phyloP scores from a whole-genome alignment of 2,113 vertebrate genomes.

The Felis chaus region DNA sequence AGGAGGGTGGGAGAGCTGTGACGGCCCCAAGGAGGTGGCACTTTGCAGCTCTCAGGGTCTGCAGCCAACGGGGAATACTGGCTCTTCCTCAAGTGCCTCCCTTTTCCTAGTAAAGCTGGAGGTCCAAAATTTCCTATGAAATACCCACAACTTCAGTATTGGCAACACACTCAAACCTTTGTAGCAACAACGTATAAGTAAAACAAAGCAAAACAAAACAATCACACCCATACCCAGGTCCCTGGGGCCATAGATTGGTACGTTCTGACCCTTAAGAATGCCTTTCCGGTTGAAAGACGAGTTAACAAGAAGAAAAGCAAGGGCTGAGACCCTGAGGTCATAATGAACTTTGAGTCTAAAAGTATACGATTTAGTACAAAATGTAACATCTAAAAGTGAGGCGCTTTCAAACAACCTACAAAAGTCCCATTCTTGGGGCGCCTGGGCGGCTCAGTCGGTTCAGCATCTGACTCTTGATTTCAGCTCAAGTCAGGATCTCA shows the following conservation, averaged over 20 bases:
- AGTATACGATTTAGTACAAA: background rate
- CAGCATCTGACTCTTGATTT: too few species aligned
- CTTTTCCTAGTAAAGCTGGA: background rate
- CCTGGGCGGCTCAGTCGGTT: too few species aligned
- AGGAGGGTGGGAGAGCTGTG: background rate
- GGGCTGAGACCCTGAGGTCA: background rate
- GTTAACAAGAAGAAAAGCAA: background rate
- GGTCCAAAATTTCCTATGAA: background rate
- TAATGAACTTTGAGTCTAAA: background rate
- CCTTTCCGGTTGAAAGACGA: background rate
- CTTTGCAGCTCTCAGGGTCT: accelerated
- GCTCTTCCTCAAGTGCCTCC: accelerated
- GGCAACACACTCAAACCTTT: background rate
- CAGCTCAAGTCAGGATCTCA: too few species aligned
- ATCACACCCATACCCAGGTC: background rate
- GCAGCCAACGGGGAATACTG: accelerated
- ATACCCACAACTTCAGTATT: background rate
- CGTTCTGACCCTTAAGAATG: background rate
- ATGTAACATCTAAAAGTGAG: background rate
- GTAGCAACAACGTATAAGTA: background rate
- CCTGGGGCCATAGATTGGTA: background rate
- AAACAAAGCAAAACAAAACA: background rate
- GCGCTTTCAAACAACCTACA: background rate
- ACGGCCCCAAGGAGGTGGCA: background rate
- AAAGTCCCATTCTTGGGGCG: background rate